phyloP scores from a whole-genome alignment of 1,140 invertebrate species.

The Leguminivora glycinivorella region DNA sequence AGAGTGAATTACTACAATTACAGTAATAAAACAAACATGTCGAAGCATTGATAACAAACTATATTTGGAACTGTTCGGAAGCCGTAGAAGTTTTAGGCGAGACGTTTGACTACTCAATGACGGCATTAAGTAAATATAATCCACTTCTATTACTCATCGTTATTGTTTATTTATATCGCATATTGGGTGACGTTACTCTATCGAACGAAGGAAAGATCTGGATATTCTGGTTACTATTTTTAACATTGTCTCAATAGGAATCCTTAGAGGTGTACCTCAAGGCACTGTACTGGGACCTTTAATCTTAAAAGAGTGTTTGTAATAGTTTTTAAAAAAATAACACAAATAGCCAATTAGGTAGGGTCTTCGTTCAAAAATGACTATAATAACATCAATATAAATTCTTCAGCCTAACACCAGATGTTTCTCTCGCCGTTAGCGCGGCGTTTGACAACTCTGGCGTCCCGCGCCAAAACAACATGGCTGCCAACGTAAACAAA shows the following conservation, averaged over 20 bases:
- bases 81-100: not conserved
- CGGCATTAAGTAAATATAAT: too few relatives aligned
- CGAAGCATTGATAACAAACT: not conserved
- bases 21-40: not conserved
- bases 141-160: not conserved
- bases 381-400: slow-evolving; percentile 11
- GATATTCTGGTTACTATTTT: not conserved
- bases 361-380: not conserved
- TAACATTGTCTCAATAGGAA: not conserved
- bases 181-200: not conserved
- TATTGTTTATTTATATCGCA: not conserved
- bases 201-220: not conserved
- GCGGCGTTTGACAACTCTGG: not conserved
- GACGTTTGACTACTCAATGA: not conserved
- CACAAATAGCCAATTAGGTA: not conserved
- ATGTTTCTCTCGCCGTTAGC: not conserved
- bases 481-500: slow-evolving; percentile 14
- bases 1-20: not conserved
- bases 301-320: too few relatives aligned
- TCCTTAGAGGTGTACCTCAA: not conserved
- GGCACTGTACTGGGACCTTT: not conserved
- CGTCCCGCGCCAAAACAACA: not conserved
- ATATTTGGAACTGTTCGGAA: not conserved
- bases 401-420: not conserved
- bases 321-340: too few relatives aligned